phyloP scores from a whole-genome alignment of 2,113 vertebrate genomes.

The Clinocottus analis region DNA sequence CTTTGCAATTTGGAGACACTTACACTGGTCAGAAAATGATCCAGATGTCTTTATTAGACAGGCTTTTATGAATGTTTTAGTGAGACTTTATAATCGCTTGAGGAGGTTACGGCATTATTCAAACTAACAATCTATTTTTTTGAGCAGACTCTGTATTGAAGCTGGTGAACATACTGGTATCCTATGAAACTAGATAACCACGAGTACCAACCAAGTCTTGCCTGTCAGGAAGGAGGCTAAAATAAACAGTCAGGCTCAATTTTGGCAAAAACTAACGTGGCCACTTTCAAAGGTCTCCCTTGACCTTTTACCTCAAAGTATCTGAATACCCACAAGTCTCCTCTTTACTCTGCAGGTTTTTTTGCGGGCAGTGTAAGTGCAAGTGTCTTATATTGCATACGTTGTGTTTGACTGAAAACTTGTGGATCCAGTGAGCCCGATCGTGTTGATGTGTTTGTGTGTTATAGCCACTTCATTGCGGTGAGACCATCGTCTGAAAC shows the following conservation, averaged over 20 bases:
- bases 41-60: too few species aligned
- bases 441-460: background rate
- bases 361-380: background rate
- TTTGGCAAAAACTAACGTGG: background rate
- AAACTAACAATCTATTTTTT: too few species aligned
- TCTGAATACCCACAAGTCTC: background rate
- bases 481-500: background rate
- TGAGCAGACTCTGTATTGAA: too few species aligned
- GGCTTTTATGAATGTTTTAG: too few species aligned
- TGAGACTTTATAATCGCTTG: too few species aligned
- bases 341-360: background rate
- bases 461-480: background rate
- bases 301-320: background rate
- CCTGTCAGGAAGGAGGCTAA: background rate
- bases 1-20: too few species aligned
- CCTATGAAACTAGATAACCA: background rate
- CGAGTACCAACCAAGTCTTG: background rate
- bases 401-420: too few species aligned
- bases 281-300: background rate
- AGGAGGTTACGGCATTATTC: too few species aligned
- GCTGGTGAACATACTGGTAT: background rate
- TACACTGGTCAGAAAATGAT: too few species aligned
- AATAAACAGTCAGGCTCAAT: background rate
- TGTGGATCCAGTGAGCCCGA: background rate
- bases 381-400: background rate